A percentile compares a stretch with the other conserved stretches of the same genome.
Conservation (phyloP, 2,888 invertebrate species). For the Dichetophora obliterata region DNA sequence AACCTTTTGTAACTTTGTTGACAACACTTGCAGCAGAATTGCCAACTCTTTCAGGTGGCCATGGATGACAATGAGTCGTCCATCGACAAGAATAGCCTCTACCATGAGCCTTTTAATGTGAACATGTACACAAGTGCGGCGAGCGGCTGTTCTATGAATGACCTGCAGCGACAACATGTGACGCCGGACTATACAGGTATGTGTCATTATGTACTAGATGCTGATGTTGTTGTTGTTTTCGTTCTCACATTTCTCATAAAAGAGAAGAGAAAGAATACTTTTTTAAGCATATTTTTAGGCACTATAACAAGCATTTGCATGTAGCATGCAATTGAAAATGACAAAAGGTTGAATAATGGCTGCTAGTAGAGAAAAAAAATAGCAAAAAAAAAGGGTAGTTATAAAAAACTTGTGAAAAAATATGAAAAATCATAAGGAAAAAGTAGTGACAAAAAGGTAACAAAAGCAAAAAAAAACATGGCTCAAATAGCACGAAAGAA, state of each 20-base stretch:
- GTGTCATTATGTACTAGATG: constrained; percentile 43
- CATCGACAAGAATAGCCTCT: constrained; percentile 70
- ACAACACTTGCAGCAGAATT: constrained; percentile 37
- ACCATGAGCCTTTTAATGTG: constrained; percentile 71
- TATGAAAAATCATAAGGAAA: not conserved
- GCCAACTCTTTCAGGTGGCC: constrained; percentile 61
- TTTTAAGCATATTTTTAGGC: constrained; percentile 7
- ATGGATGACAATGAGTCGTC: constrained; percentile 67
- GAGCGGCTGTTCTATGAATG: constrained; percentile 70
- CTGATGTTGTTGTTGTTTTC: not conserved
- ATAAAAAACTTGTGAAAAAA: not conserved
- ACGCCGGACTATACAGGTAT: constrained; percentile 75
- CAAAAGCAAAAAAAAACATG: not conserved
- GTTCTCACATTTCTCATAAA: not conserved
- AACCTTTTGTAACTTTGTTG: constrained; percentile 44
- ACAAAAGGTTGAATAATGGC: not conserved
- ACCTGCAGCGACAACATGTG: constrained; percentile 70
- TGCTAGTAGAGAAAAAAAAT: not conserved
- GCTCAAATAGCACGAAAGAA: not conserved
- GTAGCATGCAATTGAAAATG: constrained; percentile 26
- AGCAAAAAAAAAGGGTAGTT: constrained; percentile 32
- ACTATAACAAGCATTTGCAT: constrained; percentile 15
- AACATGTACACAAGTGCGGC: constrained; percentile 71
- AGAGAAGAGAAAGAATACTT: not conserved
- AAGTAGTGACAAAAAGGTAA: not conserved